A percentile compares a stretch with the other conserved stretches of the same genome.
phyloP scores from a whole-genome alignment of 2,888 invertebrate genomes.

The Leucoma salicis region DNA sequence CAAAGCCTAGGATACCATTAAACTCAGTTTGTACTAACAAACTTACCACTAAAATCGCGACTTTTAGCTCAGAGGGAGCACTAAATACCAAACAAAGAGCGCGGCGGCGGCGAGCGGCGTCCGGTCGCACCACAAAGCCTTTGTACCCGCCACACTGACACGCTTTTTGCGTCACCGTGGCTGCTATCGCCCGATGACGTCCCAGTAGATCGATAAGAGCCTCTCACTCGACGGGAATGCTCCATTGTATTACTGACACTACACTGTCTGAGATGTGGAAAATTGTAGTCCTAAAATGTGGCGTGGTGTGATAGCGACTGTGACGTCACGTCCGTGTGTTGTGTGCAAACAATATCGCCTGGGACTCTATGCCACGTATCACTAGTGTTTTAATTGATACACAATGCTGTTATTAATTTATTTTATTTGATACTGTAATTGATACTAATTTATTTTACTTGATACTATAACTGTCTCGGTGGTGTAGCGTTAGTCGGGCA shows the following conservation, averaged over 20 bases:
- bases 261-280: constrained; percentile 76
- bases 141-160: constrained; percentile 76
- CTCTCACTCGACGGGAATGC: constrained; percentile 75
- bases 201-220: constrained; percentile 80
- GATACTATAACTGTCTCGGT: too few relatives aligned
- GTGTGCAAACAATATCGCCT: constrained; percentile 35
- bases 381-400: constrained; percentile 23
- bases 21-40: constrained; percentile 37
- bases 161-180: constrained; percentile 76
- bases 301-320: constrained; percentile 42
- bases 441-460: too few relatives aligned
- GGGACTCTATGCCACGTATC: constrained; percentile 28
- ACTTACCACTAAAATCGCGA: constrained; percentile 67
- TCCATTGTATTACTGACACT: constrained; percentile 78
- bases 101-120: constrained; percentile 72
- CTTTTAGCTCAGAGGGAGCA: constrained; percentile 65
- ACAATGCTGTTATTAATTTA: constrained; percentile 30
- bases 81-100: constrained; percentile 77
- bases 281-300: constrained; percentile 69
- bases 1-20: constrained; percentile 34
- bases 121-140: constrained; percentile 75
- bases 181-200: constrained; percentile 80
- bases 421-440: too few relatives aligned
- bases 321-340: constrained; percentile 39
- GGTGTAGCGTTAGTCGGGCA: too few relatives aligned